Base-by-base conservation (phyloP, 2,797 vertebrate genomes). In the Decapterus maruadsi region DNA sequence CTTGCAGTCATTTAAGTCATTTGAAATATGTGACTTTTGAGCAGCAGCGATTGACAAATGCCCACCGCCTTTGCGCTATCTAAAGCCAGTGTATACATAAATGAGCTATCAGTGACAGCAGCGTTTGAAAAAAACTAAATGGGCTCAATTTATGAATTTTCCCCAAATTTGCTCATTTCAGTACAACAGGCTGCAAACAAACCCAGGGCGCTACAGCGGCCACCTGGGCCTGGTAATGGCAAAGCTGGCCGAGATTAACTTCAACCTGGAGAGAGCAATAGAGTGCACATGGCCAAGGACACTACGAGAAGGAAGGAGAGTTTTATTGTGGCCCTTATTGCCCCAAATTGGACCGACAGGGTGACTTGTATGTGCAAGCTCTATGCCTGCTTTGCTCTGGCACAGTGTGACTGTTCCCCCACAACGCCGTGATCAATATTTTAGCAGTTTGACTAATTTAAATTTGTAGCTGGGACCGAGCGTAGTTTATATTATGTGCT, bases 321-420 rank as follows among this genome's bases (percentile, higher is more conserved):
- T 90, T 95, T 92, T 90, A 91, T 83, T 93, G 92, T 90, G 92
- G 72, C 65, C 69, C 87, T 93, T 91, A 91, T 89, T 91, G 89
- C 85, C 83, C 80, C 82, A 90, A 93, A 92, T 91, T 92, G 91
- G 90, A 92, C 73, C 80, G 72, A 77, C 87, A 76, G 69, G 80
- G 78, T 76, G 86, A 75, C 66, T 75, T 87, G 86, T 77, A 73
- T 60, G 78, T 80, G 77, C n/a, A 72, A 61, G 51, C 34, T 82
- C 69, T 76, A 72, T 72, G 83, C 81, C 58, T 62, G 57, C 64
- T 68, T 56, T 56, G 62, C 55, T 76, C 43, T 72, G 45, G 66
- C 34, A 57, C 73, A 62, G 5, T 42, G 66, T 16, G 38, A 34
- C 19, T 45, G 29, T 48, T 60, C 43, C 29, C 46, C 26, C 34